phyloP scores from a whole-genome alignment of 2,888 invertebrate genomes.

The Eulithis testata region DNA sequence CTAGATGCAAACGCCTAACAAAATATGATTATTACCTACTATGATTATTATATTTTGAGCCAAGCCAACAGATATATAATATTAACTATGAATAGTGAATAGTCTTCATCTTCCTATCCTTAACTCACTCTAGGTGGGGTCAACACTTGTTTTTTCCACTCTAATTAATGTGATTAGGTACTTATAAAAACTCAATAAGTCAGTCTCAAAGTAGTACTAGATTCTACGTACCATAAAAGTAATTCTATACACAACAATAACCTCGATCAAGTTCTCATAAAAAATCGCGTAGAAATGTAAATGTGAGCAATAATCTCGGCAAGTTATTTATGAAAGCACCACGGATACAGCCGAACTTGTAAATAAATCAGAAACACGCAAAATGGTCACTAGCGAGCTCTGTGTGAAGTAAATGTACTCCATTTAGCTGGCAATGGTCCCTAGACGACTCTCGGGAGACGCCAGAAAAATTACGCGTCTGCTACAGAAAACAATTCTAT shows the following conservation, averaged over 20 bases:
- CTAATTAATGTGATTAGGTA: no score
- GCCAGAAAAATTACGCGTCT: slow-evolving; percentile 46
- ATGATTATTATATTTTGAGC: no score
- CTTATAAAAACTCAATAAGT: background rate
- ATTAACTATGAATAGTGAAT: no score
- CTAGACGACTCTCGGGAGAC: slow-evolving; percentile 40
- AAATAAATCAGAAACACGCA: slow-evolving; percentile 53
- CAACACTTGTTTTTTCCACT: no score
- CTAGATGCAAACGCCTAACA: no score
- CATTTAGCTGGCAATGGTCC: slow-evolving; percentile 45
- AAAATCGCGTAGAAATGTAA: slow-evolving; percentile 45
- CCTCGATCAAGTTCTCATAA: slow-evolving; percentile 37
- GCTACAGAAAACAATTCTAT: slow-evolving; percentile 40
- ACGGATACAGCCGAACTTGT: slow-evolving; percentile 41
- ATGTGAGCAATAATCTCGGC: slow-evolving; percentile 48
- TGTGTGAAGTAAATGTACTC: slow-evolving; percentile 46
- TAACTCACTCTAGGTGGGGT: no score
- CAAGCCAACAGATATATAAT: no score
- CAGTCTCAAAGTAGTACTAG: background rate
- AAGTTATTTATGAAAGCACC: slow-evolving; percentile 39
- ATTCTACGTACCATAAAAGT: slow-evolving; percentile 15
- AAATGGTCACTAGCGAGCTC: slow-evolving; percentile 45
- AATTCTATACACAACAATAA: slow-evolving; percentile 26
- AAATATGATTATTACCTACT: no score
- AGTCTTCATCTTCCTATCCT: no score